Percentiles rank a stretch among this genome's conserved stretches.
Evolutionary conservation across 2,113 vertebrate species (phyloP).

Genomic region (Eptesicus fuscus): DNA sequence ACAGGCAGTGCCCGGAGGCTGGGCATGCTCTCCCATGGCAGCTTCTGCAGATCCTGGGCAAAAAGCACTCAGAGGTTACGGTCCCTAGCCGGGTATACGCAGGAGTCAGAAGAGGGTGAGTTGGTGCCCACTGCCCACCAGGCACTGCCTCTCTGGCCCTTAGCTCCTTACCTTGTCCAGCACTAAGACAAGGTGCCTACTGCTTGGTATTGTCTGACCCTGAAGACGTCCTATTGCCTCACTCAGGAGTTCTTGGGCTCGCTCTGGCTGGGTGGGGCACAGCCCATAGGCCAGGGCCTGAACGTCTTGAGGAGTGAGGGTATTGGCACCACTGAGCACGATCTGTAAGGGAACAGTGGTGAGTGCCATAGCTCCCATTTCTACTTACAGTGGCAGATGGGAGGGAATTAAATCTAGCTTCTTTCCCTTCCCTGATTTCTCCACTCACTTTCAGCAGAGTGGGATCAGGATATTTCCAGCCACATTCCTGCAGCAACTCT

Average conservation of each 20-base stretch:
- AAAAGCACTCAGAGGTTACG: background rate
- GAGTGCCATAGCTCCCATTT: background rate
- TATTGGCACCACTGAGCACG: constrained; percentile 81
- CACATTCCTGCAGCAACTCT: constrained; percentile 74
- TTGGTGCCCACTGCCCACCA: background rate
- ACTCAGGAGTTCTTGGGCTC: constrained; percentile 80
- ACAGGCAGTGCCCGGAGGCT: constrained; percentile 81
- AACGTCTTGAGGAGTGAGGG: constrained; percentile 81
- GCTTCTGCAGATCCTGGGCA: constrained; percentile 90
- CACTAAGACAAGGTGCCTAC: constrained; percentile 87
- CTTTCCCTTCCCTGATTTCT: background rate
- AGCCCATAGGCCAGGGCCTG: constrained; percentile 79
- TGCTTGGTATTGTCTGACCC: background rate
- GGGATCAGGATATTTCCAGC: constrained; percentile 72
- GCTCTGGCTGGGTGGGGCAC: constrained; percentile 69
- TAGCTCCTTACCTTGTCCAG: constrained; percentile 87
- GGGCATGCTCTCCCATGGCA: constrained; percentile 92
- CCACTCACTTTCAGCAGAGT: constrained; percentile 86
- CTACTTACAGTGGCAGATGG: background rate
- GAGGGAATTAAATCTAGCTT: background rate
- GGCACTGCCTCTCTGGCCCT: background rate
- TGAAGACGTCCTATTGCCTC: constrained; percentile 71
- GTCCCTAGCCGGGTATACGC: background rate
- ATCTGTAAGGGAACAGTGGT: constrained; percentile 62
- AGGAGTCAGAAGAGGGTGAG: background rate